Base-by-base conservation (phyloP, 2,113 vertebrate genomes). In the Capra hircus region DNA sequence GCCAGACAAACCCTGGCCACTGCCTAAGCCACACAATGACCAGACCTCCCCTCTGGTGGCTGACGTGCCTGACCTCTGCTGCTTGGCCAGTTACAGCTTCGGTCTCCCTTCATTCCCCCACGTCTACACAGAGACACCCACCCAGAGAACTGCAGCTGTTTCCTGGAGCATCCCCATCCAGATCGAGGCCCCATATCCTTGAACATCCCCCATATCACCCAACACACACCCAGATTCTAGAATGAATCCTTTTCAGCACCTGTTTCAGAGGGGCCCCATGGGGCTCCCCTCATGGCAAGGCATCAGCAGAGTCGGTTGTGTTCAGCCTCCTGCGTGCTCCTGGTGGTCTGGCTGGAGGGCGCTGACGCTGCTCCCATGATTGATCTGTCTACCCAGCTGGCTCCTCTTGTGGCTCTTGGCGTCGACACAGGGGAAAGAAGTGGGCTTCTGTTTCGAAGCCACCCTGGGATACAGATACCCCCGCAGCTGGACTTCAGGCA, bases 361-460 rank as follows among this genome's bases (percentile, higher is more conserved):
- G 1, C 4, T 1, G 30, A 53, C 0, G 3, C 2, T 5, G 55
- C 30, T 11, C 45, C 17, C 13, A 1, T 4, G 55, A 8, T 11
- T n/a, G 40, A 28, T 23, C 43, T 62, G 77, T n/a, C 28, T 21
- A 1, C 13, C 7, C 27, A 14, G 48, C 25, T 7, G 64, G 23
- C 30, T 45, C 19, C 30, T 48, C 62, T 48, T 7, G 17, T 6
- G 16, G 88, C 19, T 30, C 81, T 81, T 28, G 4, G 48, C 16
- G 7, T 43, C 11, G 0, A 57, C 9, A 7, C 0, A 43, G 33
- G 13, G 57, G 16, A 19, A 21, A 7, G 59, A 27, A 21, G 4
- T 4, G 2, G 7, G 60, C 43, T 52, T 78, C 59, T 83, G 27
- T 60, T 27, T 43, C 21, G 15, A 62, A 2, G n/a, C 5, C 10